These are phyloP conservation scores for Astur gentilis DNA, from an alignment of 2,113 vertebrate species.

Conservation along the genomic window DNA sequence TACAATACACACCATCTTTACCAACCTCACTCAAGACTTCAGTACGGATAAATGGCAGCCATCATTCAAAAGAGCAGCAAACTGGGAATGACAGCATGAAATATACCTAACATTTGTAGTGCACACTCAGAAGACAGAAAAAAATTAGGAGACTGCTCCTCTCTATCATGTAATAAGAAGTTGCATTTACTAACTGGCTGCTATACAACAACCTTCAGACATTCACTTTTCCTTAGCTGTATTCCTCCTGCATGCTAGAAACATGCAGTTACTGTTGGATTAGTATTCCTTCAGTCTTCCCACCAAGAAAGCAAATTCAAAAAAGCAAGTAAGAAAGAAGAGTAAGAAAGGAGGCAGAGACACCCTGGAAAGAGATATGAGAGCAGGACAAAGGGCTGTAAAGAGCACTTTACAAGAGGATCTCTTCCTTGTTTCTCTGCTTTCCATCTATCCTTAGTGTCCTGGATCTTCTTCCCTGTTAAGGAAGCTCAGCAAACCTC, in stretches of 20 bases:
- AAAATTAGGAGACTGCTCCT: neutral
- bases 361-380: neutral
- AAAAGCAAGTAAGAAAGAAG: neutral
- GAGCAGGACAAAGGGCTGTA: neutral
- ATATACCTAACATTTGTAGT: neutral
- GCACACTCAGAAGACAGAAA: neutral
- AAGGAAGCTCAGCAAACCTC: neutral
- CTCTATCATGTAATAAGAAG: neutral
- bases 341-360: neutral
- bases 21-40: neutral
- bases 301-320: neutral
- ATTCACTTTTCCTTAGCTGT: neutral
- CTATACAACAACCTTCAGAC: neutral
- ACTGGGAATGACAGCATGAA: neutral
- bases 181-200: neutral
- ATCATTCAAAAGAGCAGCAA: neutral
- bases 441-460: neutral
- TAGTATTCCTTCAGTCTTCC: neutral
- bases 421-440: neutral
- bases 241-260: neutral
- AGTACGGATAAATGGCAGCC: neutral
- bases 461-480: neutral
- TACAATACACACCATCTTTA: neutral
- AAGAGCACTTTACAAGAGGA: neutral
- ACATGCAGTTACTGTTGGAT: neutral